These are phyloP conservation scores for Anastrepha ludens DNA, from an alignment of 1,140 invertebrate genomes.

Conservation along the genomic window DNA sequence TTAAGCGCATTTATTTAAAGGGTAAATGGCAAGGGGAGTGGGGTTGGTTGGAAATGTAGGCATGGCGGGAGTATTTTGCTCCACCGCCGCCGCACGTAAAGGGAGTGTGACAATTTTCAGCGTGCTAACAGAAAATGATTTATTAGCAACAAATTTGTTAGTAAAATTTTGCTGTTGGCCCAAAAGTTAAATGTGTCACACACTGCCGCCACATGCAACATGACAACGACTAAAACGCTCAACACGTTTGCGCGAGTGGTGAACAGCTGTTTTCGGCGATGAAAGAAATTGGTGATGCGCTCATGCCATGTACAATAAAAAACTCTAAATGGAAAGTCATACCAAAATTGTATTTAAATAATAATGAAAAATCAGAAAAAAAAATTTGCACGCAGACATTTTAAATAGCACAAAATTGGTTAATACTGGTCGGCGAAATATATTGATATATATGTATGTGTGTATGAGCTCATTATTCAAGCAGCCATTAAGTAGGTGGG, in stretches of 20 bases:
- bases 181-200: conserved; percentile 51
- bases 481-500: conserved; percentile 25
- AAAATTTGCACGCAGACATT: neutral
- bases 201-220: conserved; percentile 20
- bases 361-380: neutral
- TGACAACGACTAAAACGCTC: neutral
- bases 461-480: neutral
- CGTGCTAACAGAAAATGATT: conserved; percentile 55
- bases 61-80: neutral
- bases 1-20: neutral
- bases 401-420: neutral
- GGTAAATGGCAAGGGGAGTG: neutral
- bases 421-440: neutral
- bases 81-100: neutral
- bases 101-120: conserved; percentile 2
- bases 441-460: neutral
- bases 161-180: conserved; percentile 52
- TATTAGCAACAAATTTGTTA: conserved; percentile 57
- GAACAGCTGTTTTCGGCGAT: conserved; percentile 15
- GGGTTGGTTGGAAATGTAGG: neutral
- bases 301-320: neutral
- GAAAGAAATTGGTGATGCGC: conserved; percentile 9
- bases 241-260: neutral
- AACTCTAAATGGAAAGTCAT: neutral
- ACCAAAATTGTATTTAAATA: neutral